Evolutionary conservation across 1,140 invertebrate species (phyloP).

Genomic region (Maniola jurtina): DNA sequence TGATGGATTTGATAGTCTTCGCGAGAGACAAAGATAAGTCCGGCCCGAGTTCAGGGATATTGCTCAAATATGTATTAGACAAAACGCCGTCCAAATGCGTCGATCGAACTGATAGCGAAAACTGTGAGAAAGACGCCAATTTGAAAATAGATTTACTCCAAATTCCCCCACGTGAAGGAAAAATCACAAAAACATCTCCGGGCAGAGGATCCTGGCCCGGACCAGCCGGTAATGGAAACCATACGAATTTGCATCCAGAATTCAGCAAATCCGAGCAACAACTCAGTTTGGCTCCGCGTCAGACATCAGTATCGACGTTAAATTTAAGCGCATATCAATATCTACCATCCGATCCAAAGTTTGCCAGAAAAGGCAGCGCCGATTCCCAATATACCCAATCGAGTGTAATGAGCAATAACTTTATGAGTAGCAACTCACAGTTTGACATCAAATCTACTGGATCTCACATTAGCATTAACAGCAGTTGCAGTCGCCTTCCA

Average conservation of each 20-base stretch:
- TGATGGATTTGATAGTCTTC: constrained; percentile 95
- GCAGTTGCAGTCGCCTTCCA: constrained; percentile 79
- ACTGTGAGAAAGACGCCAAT: constrained; percentile 52
- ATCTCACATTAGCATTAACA: constrained; percentile 53
- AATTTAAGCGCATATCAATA: constrained; percentile 78
- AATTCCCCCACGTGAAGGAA: constrained; percentile 85
- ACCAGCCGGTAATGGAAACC: constrained; percentile 82
- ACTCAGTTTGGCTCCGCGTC: constrained; percentile 78
- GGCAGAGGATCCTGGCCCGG: constrained; percentile 91
- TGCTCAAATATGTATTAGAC: constrained; percentile 72
- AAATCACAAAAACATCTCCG: constrained; percentile 86
- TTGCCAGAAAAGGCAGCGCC: constrained; percentile 82
- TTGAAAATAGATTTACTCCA: constrained; percentile 81
- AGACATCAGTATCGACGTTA: constrained; percentile 71
- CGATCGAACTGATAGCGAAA: constrained; percentile 40
- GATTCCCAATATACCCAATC: constrained; percentile 79
- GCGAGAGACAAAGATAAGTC: constrained; percentile 88
- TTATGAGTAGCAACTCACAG: constrained; percentile 68
- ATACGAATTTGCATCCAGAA: constrained; percentile 81
- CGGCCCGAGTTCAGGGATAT: constrained; percentile 64
- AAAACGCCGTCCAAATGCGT: constrained; percentile 61
- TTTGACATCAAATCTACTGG: constrained; percentile 66
- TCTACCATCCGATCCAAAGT: constrained; percentile 71
- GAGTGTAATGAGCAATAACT: constrained; percentile 75
- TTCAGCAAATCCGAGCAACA: constrained; percentile 92